These are phyloP conservation scores for Panopea generosa DNA, from an alignment of 2,888 invertebrate genomes.

Conservation along the genomic window DNA sequence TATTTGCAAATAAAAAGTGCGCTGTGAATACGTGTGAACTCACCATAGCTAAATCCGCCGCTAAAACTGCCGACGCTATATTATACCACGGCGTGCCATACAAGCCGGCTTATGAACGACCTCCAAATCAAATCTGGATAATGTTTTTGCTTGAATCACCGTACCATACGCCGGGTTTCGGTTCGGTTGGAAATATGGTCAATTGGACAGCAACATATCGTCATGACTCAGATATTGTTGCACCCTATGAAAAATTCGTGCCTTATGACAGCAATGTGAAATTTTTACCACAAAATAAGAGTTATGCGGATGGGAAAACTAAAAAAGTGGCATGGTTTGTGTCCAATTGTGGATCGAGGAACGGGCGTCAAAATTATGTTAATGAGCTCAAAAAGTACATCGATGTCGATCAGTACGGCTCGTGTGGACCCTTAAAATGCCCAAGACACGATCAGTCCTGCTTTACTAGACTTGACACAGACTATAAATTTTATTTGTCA, in stretches of 20 bases:
- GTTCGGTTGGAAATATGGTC: constrained; percentile 91
- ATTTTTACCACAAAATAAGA: constrained; percentile 37
- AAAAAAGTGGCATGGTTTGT: constrained; percentile 99
- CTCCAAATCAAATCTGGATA: constrained; percentile 52
- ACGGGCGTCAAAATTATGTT: constrained; percentile 95
- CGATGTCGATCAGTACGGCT: constrained; percentile 85
- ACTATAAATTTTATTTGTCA: constrained; percentile 98
- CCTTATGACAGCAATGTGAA: constrained; percentile 89
- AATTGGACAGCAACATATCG: constrained; percentile 99
- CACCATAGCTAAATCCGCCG: constrained; percentile 86
- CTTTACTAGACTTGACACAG: constrained; percentile 94
- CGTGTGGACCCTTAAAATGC: constrained; percentile 79
- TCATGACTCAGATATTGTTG: constrained; percentile 96
- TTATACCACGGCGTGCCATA: constrained; percentile 33
- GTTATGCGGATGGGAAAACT: constrained; percentile 92
- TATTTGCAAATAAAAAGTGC: constrained; percentile 87
- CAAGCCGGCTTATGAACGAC: constrained; percentile 21
- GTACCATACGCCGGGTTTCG: constrained; percentile 87
- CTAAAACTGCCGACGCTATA: constrained; percentile 34
- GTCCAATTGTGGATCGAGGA: constrained; percentile 97
- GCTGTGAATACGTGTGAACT: constrained; percentile 95
- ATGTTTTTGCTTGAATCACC: constrained; percentile 49
- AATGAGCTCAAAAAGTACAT: constrained; percentile 93
- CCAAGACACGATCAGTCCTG: constrained; percentile 89
- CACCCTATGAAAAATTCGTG: constrained; percentile 97